Conservation (phyloP, 1,140 invertebrate species). For the Drosophila guanche region DNA sequence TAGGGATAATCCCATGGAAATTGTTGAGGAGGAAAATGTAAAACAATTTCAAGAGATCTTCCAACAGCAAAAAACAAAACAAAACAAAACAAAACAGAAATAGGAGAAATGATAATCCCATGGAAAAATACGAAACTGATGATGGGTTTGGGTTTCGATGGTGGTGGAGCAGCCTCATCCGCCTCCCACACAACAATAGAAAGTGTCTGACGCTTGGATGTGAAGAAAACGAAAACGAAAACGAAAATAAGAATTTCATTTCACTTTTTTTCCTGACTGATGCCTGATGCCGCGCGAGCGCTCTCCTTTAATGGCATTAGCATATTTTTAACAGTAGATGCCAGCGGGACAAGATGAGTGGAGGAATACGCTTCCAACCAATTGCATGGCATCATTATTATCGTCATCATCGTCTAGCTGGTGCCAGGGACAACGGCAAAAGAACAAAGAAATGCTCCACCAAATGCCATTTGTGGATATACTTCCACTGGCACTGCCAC, state of each 20-base stretch:
- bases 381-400: slow-evolving; percentile 48
- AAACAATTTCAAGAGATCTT: slow-evolving; percentile 56
- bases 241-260: slow-evolving; percentile 69
- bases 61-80: slow-evolving; percentile 27
- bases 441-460: slow-evolving; percentile 61
- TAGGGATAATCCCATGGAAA: slow-evolving; percentile 64
- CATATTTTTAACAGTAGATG: slow-evolving; percentile 60
- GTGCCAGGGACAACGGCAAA: slow-evolving; percentile 38
- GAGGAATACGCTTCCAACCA: slow-evolving; percentile 68
- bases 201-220: slow-evolving; percentile 61
- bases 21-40: slow-evolving; percentile 47
- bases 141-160: not conserved
- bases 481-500: slow-evolving; percentile 4
- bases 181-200: slow-evolving; percentile 51
- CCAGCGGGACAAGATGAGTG: slow-evolving; percentile 5
- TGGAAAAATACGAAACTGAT: slow-evolving; percentile 47
- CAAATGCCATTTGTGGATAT: slow-evolving; percentile 4
- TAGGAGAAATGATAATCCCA: slow-evolving; percentile 55
- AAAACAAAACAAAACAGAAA: slow-evolving; percentile 25
- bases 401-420: slow-evolving; percentile 19
- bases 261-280: slow-evolving; percentile 60
- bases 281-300: slow-evolving; percentile 22
- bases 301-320: slow-evolving; percentile 45
- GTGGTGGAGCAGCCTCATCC: slow-evolving; percentile 2
- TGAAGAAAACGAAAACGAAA: slow-evolving; percentile 29